Percentiles rank a stretch among this genome's conserved stretches.
These are phyloP conservation scores for Pseudopleuronectes americanus DNA, from an alignment of 2,797 vertebrate genomes.

Conservation along the genomic window DNA sequence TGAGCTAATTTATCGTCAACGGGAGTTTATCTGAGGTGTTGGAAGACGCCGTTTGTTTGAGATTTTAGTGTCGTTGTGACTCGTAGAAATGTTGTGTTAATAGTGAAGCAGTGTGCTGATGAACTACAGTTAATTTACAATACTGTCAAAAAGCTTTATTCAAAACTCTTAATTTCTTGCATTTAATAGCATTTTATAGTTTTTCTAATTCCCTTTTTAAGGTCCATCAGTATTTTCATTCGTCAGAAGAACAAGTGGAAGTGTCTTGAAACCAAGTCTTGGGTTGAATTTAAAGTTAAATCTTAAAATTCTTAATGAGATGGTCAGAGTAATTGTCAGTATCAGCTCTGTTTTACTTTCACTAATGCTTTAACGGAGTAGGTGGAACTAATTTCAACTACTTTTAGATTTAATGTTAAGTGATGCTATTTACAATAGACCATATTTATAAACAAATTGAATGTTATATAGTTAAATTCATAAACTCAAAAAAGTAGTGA, in stretches of 20 bases:
- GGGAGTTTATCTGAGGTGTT: constrained; percentile 1
- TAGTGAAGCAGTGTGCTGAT: constrained; percentile 1
- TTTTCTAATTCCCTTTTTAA: neutral
- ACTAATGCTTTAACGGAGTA: no score
- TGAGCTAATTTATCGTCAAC: constrained; percentile 2
- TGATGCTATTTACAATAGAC: neutral
- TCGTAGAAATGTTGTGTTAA: constrained; percentile 31
- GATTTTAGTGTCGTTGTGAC: constrained; percentile 35
- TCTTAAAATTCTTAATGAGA: neutral
- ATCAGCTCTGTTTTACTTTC: no score
- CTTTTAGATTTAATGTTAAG: neutral
- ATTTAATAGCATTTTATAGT: neutral
- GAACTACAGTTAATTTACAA: constrained; percentile 16
- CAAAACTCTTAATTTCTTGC: neutral
- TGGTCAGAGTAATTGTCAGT: neutral
- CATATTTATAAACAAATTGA: neutral
- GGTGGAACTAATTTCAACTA: neutral
- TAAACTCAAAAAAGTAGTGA: neutral
- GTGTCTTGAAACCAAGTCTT: neutral
- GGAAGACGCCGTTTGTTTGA: constrained; percentile 1
- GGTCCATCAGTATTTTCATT: neutral
- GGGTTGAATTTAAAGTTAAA: neutral
- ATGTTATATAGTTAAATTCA: no score
- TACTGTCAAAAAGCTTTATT: constrained; percentile 12
- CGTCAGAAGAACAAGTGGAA: neutral